A percentile compares a stretch with the other conserved stretches of the same genome.
Evolutionary conservation across 2,888 invertebrate species (phyloP).

Genomic region (Standfussiana lucernea): DNA sequence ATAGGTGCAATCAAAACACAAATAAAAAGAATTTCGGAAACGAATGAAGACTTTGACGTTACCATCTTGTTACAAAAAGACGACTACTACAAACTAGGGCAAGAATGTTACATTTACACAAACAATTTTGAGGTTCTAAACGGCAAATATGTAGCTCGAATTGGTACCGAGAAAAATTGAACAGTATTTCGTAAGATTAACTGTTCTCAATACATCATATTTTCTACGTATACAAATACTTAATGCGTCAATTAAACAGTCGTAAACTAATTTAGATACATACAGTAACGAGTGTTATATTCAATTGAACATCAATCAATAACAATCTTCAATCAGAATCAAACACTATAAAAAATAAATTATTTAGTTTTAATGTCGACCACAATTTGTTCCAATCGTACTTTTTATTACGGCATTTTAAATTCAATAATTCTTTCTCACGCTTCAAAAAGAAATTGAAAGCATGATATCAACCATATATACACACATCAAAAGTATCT

Average conservation of each 20-base stretch:
- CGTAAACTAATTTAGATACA: constrained; percentile 50
- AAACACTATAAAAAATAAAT: constrained; percentile 54
- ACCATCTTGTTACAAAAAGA: constrained; percentile 25
- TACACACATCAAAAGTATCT: too few species aligned
- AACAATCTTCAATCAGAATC: constrained; percentile 56
- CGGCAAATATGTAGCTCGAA: constrained; percentile 42
- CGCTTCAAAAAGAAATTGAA: constrained; percentile 71
- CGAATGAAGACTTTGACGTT: neutral
- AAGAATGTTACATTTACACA: constrained; percentile 50
- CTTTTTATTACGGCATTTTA: constrained; percentile 58
- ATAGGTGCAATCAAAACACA: constrained; percentile 5
- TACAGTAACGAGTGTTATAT: constrained; percentile 46
- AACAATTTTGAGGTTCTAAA: constrained; percentile 39
- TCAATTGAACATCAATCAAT: constrained; percentile 54
- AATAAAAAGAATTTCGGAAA: constrained; percentile 9
- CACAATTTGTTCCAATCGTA: constrained; percentile 64
- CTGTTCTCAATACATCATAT: constrained; percentile 36
- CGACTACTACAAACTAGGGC: constrained; percentile 12
- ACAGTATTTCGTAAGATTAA: constrained; percentile 34
- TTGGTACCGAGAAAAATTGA: constrained; percentile 27
- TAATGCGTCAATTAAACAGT: constrained; percentile 49
- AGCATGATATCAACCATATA: constrained; percentile 60
- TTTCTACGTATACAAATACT: constrained; percentile 36
- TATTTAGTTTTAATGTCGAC: constrained; percentile 49
- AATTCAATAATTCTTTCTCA: constrained; percentile 64